phyloP scores from a whole-genome alignment of 2,113 vertebrate genomes.

The Takifugu bimaculatus region DNA sequence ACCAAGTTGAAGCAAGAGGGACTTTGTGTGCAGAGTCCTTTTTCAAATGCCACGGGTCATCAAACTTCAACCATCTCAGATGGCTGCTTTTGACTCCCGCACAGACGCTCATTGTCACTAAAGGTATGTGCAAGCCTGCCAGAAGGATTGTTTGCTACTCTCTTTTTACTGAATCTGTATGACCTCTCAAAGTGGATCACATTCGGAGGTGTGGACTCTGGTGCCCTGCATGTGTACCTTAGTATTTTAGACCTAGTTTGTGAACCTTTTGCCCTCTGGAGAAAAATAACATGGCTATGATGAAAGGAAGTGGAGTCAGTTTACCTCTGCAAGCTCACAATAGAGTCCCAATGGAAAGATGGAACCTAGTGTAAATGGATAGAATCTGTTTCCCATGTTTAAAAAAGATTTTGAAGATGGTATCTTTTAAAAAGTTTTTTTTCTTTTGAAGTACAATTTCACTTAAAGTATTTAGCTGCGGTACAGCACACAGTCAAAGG shows the following conservation, averaged over 20 bases:
- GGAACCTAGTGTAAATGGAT: slow-evolving; percentile 38
- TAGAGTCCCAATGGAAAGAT: slow-evolving; percentile 56
- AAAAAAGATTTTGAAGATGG: slow-evolving; percentile 27
- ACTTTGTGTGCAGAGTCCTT: slow-evolving; percentile 3
- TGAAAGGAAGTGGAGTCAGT: slow-evolving; percentile 62
- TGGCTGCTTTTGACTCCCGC: slow-evolving; percentile 20
- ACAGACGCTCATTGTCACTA: slow-evolving; percentile 53
- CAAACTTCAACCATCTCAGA: slow-evolving; percentile 29
- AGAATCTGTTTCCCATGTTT: slow-evolving; percentile 42
- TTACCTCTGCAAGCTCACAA: slow-evolving; percentile 57
- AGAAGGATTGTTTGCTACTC: slow-evolving; percentile 13
- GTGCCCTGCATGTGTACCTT: slow-evolving; percentile 16
- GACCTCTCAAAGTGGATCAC: slow-evolving; percentile 25
- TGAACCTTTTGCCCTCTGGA: slow-evolving; percentile 17
- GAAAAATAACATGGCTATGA: slow-evolving; percentile 52
- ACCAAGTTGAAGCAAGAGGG: background rate
- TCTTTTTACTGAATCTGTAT: background rate
- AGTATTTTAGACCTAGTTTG: slow-evolving; percentile 27
- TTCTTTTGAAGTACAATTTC: background rate
- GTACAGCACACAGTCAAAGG: background rate
- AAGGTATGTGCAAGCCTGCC: slow-evolving; percentile 27
- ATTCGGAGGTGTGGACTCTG: slow-evolving; percentile 21
- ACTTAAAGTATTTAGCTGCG: background rate
- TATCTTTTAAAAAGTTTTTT: slow-evolving; percentile 6
- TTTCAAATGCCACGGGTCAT: slow-evolving; percentile 22